phyloP scores from a whole-genome alignment of 2,113 vertebrate species.

The Sula dactylatra region DNA sequence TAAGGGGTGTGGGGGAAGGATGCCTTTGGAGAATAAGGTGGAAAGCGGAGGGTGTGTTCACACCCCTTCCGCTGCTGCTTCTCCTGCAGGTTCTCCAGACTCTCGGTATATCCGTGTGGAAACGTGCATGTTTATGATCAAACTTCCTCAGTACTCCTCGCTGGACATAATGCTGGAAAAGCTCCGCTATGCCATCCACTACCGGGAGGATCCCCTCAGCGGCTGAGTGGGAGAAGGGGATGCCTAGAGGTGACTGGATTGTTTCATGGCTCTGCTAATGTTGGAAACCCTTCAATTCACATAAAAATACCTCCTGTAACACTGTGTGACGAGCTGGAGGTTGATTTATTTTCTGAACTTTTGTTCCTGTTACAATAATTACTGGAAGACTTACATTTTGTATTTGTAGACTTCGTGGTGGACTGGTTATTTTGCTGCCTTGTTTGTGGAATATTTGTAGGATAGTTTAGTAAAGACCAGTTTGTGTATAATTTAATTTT shows the following conservation, averaged over 20 bases:
- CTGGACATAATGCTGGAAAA: conserved; percentile 96
- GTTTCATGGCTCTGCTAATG: not conserved
- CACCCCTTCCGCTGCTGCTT: not conserved
- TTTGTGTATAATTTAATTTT: conserved; percentile 70
- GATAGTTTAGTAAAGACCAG: conserved; percentile 72
- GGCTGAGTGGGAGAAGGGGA: conserved; percentile 75
- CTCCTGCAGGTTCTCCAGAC: conserved; percentile 85
- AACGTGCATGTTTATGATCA: conserved; percentile 99
- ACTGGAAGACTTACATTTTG: conserved; percentile 70
- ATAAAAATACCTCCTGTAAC: not conserved
- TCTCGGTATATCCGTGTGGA: conserved; percentile 94
- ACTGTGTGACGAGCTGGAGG: conserved; percentile 38
- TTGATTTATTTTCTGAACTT: conserved; percentile 57
- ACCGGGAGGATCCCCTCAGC: conserved; percentile 96
- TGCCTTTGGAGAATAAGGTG: fast-evolving
- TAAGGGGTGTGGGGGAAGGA: not conserved
- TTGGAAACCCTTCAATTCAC: not conserved
- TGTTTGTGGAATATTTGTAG: conserved; percentile 79
- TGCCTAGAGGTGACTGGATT: not conserved
- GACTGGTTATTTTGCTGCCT: conserved; percentile 77
- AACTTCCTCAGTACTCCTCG: conserved; percentile 96
- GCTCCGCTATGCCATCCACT: conserved; percentile 95
- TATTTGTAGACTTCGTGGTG: conserved; percentile 76
- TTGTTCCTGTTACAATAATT: conserved; percentile 47
- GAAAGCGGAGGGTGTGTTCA: fast-evolving